phyloP scores from a whole-genome alignment of 2,888 invertebrate species.

The Megalurothrips usitatus region DNA sequence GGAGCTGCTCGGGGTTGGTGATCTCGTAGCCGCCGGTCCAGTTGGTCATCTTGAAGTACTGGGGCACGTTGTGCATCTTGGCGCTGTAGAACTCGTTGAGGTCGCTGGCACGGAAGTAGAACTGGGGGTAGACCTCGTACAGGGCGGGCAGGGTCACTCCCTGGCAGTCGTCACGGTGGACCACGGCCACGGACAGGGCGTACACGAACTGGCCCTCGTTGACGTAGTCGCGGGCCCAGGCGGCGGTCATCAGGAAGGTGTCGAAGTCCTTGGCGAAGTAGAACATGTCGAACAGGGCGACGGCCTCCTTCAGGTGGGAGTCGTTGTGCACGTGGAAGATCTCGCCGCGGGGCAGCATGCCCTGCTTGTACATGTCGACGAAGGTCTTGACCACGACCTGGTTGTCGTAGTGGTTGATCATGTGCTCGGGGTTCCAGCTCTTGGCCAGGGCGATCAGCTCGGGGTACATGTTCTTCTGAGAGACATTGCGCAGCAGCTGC shows the following conservation, averaged over 20 bases:
- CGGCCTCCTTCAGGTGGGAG: conserved; percentile 58
- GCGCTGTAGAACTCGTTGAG: conserved; percentile 33
- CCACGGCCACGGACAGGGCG: conserved; percentile 52
- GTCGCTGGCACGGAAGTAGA: conserved; percentile 42
- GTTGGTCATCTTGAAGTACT: conserved; percentile 20
- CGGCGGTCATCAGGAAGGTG: conserved; percentile 56
- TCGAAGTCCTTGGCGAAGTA: conserved; percentile 66
- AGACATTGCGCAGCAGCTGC: conserved; percentile 16
- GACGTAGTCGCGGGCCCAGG: conserved; percentile 52
- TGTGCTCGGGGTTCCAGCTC: conserved; percentile 8
- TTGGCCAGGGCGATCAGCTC: neutral
- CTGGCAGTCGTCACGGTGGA: conserved; percentile 52
- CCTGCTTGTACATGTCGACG: conserved; percentile 52
- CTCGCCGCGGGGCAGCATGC: conserved; percentile 54
- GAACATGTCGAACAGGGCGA: conserved; percentile 61
- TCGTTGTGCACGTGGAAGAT: conserved; percentile 60
- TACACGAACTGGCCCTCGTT: conserved; percentile 58
- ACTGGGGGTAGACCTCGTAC: conserved; percentile 52
- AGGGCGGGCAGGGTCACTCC: conserved; percentile 54
- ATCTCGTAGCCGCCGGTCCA: neutral
- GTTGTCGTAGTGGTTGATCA: conserved; percentile 41
- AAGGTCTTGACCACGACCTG: conserved; percentile 56
- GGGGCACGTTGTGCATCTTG: conserved; percentile 30
- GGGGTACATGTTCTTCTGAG: conserved; percentile 24
- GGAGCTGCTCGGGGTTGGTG: conserved; percentile 50